phyloP scores from a whole-genome alignment of 2,113 vertebrate genomes.

The Ammodramus savannarum region DNA sequence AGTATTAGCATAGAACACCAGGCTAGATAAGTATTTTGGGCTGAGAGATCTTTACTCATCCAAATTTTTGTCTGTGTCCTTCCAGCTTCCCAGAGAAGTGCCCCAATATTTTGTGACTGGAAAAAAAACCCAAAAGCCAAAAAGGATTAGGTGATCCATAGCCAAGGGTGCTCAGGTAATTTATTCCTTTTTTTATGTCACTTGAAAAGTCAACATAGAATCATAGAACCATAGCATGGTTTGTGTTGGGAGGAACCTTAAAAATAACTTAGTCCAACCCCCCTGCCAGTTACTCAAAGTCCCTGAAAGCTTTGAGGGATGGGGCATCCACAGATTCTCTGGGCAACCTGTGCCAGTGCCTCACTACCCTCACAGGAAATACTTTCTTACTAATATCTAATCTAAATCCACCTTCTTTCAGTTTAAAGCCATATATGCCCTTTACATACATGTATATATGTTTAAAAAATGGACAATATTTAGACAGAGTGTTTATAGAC shows the following conservation, averaged over 20 bases:
- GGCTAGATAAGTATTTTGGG: not conserved
- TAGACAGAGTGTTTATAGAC: not conserved
- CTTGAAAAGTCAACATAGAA: not conserved
- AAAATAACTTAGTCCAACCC: not conserved
- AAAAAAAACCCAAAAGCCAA: fast-evolving
- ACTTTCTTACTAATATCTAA: not conserved
- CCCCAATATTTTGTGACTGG: not conserved
- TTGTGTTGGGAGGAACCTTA: not conserved
- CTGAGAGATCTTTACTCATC: not conserved
- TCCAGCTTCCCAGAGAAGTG: not conserved
- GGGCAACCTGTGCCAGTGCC: not conserved
- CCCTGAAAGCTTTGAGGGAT: not conserved
- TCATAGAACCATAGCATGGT: not conserved
- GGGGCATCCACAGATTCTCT: not conserved
- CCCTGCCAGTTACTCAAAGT: not conserved
- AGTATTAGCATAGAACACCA: not conserved
- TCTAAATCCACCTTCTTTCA: not conserved
- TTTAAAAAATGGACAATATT: not conserved
- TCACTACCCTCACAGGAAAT: not conserved
- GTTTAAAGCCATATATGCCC: not conserved
- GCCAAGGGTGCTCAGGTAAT: fast-evolving
- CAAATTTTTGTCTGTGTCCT: not conserved
- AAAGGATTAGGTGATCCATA: not conserved
- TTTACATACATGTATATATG: no score
- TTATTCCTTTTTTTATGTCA: not conserved